These are phyloP conservation scores for Chrysolina oricalcia DNA, from an alignment of 2,888 invertebrate genomes.

Conservation along the genomic window DNA sequence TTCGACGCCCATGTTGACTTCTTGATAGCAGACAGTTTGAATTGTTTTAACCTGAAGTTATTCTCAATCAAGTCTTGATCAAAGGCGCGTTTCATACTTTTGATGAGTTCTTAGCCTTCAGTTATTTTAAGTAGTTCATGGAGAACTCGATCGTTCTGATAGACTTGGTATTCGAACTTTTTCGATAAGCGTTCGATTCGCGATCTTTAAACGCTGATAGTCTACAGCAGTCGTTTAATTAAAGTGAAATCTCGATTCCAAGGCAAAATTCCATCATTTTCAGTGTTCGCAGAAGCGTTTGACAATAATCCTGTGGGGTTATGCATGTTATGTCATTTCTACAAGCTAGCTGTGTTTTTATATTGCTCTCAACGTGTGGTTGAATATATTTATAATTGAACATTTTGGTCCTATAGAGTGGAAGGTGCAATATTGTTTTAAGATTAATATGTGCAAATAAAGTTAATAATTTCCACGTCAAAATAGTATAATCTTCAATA, in stretches of 20 bases:
- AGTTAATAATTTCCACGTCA: no score
- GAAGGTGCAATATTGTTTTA: no score
- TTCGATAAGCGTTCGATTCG: conserved; percentile 16
- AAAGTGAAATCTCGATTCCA: neutral
- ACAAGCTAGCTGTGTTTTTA: no score
- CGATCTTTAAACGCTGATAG: neutral
- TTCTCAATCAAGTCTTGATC: conserved; percentile 18
- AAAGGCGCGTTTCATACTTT: conserved; percentile 19
- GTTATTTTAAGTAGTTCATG: conserved; percentile 25
- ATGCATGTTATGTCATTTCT: no score
- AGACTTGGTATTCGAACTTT: neutral
- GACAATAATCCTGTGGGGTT: no score
- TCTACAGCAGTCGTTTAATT: neutral
- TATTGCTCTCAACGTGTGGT: no score
- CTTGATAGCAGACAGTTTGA: neutral
- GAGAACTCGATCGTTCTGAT: conserved; percentile 14
- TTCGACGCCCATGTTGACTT: neutral
- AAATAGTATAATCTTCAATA: no score
- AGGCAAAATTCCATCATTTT: neutral
- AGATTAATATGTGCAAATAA: no score
- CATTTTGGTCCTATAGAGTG: no score
- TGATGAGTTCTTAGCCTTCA: conserved; percentile 16
- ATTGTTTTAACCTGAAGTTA: conserved; percentile 12
- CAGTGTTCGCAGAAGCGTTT: neutral
- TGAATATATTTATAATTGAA: no score